Evolutionary conservation across 2,113 vertebrate genomes (phyloP).

Genomic region (Gila orcuttii): DNA sequence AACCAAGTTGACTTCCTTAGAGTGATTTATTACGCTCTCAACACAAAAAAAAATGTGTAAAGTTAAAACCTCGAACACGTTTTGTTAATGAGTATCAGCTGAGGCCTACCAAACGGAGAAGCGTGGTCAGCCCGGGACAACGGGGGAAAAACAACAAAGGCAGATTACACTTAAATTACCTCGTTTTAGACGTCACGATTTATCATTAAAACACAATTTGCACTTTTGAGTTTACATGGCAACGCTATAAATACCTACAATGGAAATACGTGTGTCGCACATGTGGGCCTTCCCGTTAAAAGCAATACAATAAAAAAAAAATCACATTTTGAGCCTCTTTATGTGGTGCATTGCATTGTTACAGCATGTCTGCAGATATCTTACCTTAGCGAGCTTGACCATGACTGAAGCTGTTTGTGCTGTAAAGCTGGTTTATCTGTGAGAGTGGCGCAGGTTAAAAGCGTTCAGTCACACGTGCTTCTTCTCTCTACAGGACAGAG

Average conservation of each 20-base stretch:
- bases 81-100: neutral
- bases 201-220: neutral
- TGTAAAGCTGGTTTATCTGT: neutral
- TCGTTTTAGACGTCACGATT: neutral
- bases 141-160: neutral
- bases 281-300: neutral
- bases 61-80: too few relatives aligned
- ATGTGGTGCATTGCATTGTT: accelerated
- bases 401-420: constrained; percentile 67
- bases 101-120: neutral
- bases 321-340: too few relatives aligned
- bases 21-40: neutral
- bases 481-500: constrained; percentile 42
- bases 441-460: neutral
- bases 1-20: too few relatives aligned
- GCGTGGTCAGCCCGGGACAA: neutral
- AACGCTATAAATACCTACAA: neutral
- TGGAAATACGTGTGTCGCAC: neutral
- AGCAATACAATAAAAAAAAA: neutral
- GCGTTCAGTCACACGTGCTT: constrained; percentile 69
- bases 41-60: accelerated
- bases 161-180: neutral
- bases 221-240: neutral
- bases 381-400: constrained; percentile 82
- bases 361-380: neutral